phyloP scores from a whole-genome alignment of 2,797 vertebrate species.

The Remorina albescens region DNA sequence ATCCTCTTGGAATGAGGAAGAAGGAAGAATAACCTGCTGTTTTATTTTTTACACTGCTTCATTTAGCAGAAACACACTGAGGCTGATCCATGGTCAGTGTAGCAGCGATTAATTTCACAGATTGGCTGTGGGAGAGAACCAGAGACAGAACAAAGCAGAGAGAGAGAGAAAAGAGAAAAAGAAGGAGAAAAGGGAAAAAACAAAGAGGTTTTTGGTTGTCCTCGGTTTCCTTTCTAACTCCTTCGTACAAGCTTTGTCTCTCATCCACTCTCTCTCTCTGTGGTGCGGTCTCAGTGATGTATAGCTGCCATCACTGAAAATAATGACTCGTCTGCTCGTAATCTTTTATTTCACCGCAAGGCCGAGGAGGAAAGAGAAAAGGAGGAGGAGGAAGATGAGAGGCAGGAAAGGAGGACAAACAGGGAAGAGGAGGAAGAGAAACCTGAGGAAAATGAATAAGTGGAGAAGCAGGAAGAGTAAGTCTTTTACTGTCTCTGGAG shows the following conservation, averaged over 20 bases:
- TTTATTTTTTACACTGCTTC: conserved; percentile 19
- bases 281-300: conserved; percentile 70
- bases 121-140: conserved; percentile 29
- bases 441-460: conserved; percentile 14
- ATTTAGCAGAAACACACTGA: conserved; percentile 19
- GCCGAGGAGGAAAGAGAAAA: conserved; percentile 33
- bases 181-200: not conserved
- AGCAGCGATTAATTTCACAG: conserved; percentile 60
- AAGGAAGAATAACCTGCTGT: not conserved
- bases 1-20: not conserved
- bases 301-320: conserved; percentile 78
- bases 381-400: conserved; percentile 1
- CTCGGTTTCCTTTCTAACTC: conserved; percentile 34
- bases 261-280: conserved; percentile 12
- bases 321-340: conserved; percentile 77
- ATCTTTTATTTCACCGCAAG: conserved; percentile 78
- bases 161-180: conserved; percentile 3
- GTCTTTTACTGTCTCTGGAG: conserved; percentile 6
- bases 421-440: not conserved
- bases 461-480: conserved; percentile 7
- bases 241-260: conserved; percentile 15
- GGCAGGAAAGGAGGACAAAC: not conserved
- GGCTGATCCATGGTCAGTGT: conserved; percentile 50
- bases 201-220: conserved; percentile 26
- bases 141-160: conserved; percentile 10